Percentiles rank a stretch among this genome's conserved stretches.
Conservation (phyloP, 2,797 vertebrate genomes). For the Propithecus perrieri region DNA sequence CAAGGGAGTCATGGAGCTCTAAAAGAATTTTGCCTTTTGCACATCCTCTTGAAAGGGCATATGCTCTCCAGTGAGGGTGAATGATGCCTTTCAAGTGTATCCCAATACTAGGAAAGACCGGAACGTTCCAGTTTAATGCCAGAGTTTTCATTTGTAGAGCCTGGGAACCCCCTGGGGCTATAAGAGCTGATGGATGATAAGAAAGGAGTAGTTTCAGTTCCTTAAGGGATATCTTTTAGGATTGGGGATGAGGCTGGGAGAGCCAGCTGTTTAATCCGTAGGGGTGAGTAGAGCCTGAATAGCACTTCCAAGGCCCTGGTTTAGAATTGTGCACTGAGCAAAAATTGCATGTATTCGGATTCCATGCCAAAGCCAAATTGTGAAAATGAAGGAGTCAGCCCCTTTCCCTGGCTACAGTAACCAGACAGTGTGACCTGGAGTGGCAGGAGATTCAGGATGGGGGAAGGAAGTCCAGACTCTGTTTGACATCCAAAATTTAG, state of each 20-base stretch:
- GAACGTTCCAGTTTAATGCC: background rate
- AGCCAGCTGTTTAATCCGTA: background rate
- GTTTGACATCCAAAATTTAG: background rate
- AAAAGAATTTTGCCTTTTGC: background rate
- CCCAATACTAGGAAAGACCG: background rate
- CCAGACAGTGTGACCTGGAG: background rate
- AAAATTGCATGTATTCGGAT: background rate
- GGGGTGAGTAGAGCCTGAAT: background rate
- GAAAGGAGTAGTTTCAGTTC: background rate
- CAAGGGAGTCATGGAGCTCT: background rate
- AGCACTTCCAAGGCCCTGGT: background rate
- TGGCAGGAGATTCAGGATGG: background rate
- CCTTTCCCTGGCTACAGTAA: background rate
- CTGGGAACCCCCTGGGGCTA: background rate
- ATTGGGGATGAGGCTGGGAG: background rate
- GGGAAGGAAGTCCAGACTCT: background rate
- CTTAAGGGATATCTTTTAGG: background rate
- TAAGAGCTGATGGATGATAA: background rate
- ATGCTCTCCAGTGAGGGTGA: background rate
- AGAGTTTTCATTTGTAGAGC: background rate
- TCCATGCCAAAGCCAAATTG: background rate
- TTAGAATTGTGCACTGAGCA: background rate
- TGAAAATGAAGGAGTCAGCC: background rate
- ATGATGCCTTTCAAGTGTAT: background rate
- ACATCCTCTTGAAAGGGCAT: slow-evolving; percentile 2